phyloP scores from a whole-genome alignment of 2,113 vertebrate genomes.

The Bothrops jararaca region DNA sequence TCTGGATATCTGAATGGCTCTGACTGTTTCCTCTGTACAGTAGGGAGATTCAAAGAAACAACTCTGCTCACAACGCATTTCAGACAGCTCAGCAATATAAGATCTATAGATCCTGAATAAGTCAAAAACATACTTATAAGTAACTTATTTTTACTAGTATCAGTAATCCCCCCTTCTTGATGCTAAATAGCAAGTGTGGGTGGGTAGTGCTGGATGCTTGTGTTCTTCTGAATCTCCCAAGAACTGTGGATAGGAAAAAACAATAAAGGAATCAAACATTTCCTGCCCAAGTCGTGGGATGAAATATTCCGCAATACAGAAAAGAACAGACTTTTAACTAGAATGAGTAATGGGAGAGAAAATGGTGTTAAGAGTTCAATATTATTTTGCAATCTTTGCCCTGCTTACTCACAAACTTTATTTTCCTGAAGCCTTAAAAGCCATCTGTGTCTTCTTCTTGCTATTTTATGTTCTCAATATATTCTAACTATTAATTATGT shows the following conservation, averaged over 20 bases:
- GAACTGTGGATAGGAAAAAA: background rate
- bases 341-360: background rate
- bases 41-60: too few relatives aligned
- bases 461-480: background rate
- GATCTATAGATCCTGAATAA: background rate
- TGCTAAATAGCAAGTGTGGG: background rate
- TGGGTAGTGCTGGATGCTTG: background rate
- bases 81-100: background rate
- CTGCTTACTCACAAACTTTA: background rate
- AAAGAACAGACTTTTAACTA: background rate
- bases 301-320: background rate
- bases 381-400: background rate
- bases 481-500: background rate
- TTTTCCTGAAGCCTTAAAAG: background rate
- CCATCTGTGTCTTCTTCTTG: background rate
- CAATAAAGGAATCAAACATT: background rate
- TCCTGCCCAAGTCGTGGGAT: background rate
- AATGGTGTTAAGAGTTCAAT: background rate
- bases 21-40: too few relatives aligned
- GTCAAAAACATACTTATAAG: background rate
- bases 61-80: background rate
- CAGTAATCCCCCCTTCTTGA: background rate
- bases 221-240: background rate
- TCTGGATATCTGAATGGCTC: too few relatives aligned
- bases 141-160: background rate